Base-by-base conservation (phyloP, 1,140 invertebrate species). In the Leptopilina clavipes region DNA sequence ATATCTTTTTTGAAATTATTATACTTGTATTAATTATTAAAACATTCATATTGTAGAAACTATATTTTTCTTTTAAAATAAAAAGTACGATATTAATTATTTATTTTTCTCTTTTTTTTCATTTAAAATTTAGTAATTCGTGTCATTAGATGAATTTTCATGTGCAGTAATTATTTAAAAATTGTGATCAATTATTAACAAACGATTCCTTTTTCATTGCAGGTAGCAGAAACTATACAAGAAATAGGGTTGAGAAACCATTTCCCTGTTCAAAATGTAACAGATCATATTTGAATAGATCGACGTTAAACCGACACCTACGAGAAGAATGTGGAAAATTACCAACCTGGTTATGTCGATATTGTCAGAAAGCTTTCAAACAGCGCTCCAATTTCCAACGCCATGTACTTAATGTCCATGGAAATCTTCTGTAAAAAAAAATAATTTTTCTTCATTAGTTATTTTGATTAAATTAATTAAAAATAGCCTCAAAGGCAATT, bases 381-480 rank as follows among this genome's bases (percentile, higher is more conserved):
- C 82, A 83, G 65, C 81, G 79, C 25, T 83, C 80, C 3, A 83
- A 83, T 73, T 83, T 81, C 59, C 77, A 81, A 22, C 79, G 82
- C 22, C 92, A 92, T 81, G 79, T 91, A 54, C 89, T 89, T 48
- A 92, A 86, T 37, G 91, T 85, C n/a, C 83, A 83, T 25, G 79
- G 80, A 10, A 74, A 25, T 19, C 44, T 43, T 19, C 44, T 18
- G 40, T 40, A 22, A 54, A 44, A 65, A 37, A 11, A 1, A 25
- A 0, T 25, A 12, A 25, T 25, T 22, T 14, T 65, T 37, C 5
- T 31, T 31, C 25, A 2, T 31, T 31, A 31, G 1, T 31, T 31
- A 31, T 31, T 31, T 31, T 31, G n/a, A n/a, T n/a, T n/a, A 31
- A 31, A 31, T 6, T 1, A 6, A 31, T 1, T 1, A 31, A 31